Base-by-base conservation (phyloP, 2,888 invertebrate species). In the Pilophorus perplexus region DNA sequence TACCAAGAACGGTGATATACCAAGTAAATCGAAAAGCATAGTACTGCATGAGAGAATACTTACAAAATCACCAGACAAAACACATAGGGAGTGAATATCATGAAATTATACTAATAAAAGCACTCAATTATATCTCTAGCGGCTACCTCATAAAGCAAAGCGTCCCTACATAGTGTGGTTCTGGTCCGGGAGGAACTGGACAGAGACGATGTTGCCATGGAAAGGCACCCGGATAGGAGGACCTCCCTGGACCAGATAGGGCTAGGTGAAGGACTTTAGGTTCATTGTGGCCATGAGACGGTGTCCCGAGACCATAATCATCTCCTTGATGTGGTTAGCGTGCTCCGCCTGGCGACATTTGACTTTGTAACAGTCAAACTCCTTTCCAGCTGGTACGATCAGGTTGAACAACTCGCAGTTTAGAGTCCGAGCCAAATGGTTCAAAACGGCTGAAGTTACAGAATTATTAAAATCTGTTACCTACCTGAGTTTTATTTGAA, bases 271-370 rank as follows among this genome's bases (percentile, higher is more conserved):
- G 73, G 69, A 68, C 25, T 70, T 68, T 22, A 68, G 42, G 60
- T 70, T 68, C 33, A 68, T 57, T 2, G 68, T 52, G 1, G 68
- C 68, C 68, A 70, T 60, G 14, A 70, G 66, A 40, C 67, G 67
- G 52, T 67, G 66, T 1, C 68, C 68, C 2, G 68, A 64, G 12
- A 67, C 68, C 71, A 82, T 81, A 48, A 84, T 82, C 76, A 84
- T 80, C 42, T 82, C 80, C 69, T 80, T 80, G 59, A 84, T 78
- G 68, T 84, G 83, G 72, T 84, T 82, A 20, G 84, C 83, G 66
- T 84, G 83, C 73, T 82, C 82, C 37, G 82, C 82, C 68, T 83
- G 81, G 64, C 82, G 83, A 46, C 81, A 80, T 33, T 78, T 77
- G 37, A 75, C 75, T n/a, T 81, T 74, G 71, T 79, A 81, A 3